phyloP scores from a whole-genome alignment of 2,113 vertebrate genomes.

The Eupsittula cactorum region DNA sequence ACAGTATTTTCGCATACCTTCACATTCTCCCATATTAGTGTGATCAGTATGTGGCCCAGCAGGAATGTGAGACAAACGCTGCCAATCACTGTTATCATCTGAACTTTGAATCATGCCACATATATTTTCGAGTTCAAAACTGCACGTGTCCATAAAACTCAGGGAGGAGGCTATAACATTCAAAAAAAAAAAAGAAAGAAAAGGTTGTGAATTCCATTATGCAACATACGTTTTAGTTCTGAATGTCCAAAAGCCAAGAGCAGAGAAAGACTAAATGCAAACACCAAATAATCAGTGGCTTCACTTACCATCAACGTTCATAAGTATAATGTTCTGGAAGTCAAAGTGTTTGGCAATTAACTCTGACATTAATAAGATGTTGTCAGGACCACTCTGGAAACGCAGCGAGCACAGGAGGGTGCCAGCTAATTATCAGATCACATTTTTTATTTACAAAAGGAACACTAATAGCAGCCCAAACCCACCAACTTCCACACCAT shows the following conservation, averaged over 20 bases:
- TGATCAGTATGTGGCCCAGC: slow-evolving; percentile 83
- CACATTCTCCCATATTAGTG: slow-evolving; percentile 85
- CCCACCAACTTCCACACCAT: neutral
- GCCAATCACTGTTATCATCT: slow-evolving; percentile 79
- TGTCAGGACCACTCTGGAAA: neutral
- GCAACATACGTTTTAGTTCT: neutral
- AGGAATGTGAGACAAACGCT: slow-evolving; percentile 51
- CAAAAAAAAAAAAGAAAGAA: neutral
- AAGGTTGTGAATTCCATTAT: neutral
- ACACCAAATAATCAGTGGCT: neutral
- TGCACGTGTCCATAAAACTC: slow-evolving; percentile 89
- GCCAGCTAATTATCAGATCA: neutral
- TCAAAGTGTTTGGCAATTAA: neutral
- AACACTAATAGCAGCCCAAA: neutral
- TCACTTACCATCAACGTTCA: neutral
- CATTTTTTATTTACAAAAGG: neutral
- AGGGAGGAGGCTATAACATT: slow-evolving; percentile 77
- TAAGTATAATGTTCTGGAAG: neutral
- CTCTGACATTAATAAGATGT: neutral
- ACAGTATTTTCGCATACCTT: slow-evolving; percentile 73
- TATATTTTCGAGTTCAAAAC: slow-evolving; percentile 89
- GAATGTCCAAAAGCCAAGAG: neutral
- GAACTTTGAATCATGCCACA: slow-evolving; percentile 92
- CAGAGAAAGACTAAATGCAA: neutral
- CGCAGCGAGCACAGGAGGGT: neutral